phyloP scores from a whole-genome alignment of 2,797 vertebrate species.

The Manis javanica region DNA sequence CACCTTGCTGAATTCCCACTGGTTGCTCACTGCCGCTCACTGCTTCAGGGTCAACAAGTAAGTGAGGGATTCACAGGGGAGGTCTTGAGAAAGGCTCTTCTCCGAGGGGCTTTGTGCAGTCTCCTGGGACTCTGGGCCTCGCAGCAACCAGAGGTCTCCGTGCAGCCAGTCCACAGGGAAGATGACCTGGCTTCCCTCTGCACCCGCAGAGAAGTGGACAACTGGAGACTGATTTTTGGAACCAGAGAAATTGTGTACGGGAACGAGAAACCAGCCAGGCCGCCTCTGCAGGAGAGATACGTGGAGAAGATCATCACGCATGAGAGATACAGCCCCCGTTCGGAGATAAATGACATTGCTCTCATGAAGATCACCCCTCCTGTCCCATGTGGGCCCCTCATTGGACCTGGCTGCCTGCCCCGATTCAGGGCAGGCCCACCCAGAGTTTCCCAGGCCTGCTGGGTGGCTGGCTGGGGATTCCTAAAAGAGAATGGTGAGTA shows the following conservation, averaged over 20 bases:
- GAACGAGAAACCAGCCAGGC: neutral
- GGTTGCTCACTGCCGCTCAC: conserved; percentile 84
- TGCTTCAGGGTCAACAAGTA: conserved; percentile 78
- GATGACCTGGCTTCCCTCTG: neutral
- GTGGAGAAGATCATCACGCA: conserved; percentile 72
- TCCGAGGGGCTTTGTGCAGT: neutral
- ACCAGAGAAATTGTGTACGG: conserved; percentile 54
- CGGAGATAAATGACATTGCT: conserved; percentile 66
- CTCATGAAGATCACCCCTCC: conserved; percentile 77
- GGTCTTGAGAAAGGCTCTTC: neutral
- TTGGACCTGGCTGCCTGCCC: conserved; percentile 67
- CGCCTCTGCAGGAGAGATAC: conserved; percentile 59
- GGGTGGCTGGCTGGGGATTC: conserved; percentile 78
- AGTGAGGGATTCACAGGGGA: neutral
- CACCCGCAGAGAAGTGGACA: conserved; percentile 53
- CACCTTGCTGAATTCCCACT: conserved; percentile 75
- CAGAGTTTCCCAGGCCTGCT: conserved; percentile 63
- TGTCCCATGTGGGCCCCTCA: conserved; percentile 12
- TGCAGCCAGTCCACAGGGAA: neutral
- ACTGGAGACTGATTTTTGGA: conserved; percentile 71
- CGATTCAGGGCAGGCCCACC: conserved; percentile 47
- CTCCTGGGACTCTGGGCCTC: neutral
- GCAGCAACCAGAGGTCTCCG: neutral
- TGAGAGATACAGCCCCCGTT: conserved; percentile 13
- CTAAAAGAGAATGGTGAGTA: conserved; percentile 66